Evolutionary conservation across 1,140 invertebrate genomes (phyloP).

Genomic region (Muscidifurax raptorellus): DNA sequence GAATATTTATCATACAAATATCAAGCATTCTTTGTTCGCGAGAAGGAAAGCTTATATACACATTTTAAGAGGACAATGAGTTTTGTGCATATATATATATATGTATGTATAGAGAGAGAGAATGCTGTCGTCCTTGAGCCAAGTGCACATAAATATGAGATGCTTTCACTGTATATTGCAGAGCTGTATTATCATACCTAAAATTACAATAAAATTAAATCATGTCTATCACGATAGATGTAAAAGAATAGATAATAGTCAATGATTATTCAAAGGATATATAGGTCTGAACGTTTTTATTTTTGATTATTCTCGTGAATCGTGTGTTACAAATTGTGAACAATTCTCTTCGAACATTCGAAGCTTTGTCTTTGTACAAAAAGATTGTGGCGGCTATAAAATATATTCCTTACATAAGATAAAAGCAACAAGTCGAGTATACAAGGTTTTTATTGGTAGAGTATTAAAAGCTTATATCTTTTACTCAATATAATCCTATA

Average conservation of each 20-base stretch:
- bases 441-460: not conserved
- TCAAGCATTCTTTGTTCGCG: not conserved
- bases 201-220: not conserved
- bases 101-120: constrained; percentile 52
- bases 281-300: constrained; percentile 24
- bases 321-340: too few species aligned
- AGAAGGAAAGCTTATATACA: constrained; percentile 45
- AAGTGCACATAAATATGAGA: constrained; percentile 56
- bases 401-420: not conserved
- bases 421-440: not conserved
- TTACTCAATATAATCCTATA: not conserved
- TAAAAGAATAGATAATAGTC: too few species aligned
- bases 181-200: not conserved
- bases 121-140: constrained; percentile 73
- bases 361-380: not conserved
- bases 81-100: constrained; percentile 64
- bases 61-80: constrained; percentile 73
- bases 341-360: too few species aligned
- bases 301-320: too few species aligned
- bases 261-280: constrained; percentile 35
- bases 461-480: not conserved
- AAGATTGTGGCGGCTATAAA: too few species aligned
- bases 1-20: not conserved
- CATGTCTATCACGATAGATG: too few species aligned
- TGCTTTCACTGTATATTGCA: not conserved